Base-by-base conservation (phyloP, 2,888 invertebrate species). In the Drosophila imparisetae region DNA sequence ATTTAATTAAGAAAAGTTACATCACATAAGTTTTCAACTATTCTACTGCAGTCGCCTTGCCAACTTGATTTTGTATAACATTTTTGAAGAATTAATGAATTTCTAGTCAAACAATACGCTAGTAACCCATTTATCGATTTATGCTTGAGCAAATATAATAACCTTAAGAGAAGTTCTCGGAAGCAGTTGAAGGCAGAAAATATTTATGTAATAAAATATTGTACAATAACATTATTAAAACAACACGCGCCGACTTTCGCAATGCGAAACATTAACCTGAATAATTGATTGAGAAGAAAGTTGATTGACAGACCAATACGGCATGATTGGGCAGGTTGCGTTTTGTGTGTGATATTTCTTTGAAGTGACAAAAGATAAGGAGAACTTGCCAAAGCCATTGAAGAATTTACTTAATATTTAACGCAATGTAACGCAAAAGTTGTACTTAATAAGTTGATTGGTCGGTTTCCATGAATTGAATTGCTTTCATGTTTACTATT, bases 301-400 rank as follows among this genome's bases (percentile, higher is more conserved):
- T 38, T 24, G 27, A 38, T 40, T 13, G 36, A 21, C 30, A 38
- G 4, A 4, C 27, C 10, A 54, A 52, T 24, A 0, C 8, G 15
- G 2, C 27, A 60, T 7, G 18, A n/a, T 15, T 24, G 15, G 10
- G 0, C 34, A n/a, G 29, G n/a, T 6, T 50, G n/a, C 34, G 27
- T 10, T 15, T 15, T 13, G 18, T 7, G 13, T 0, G 29, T 29
- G n/a, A n/a, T 15, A 15, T 57, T 40, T 8, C n/a, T 66, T 62
- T 66, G 61, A 62, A 62, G 66, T 50, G 15, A 40, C 18, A 48
- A 48, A 64, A 72, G n/a, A 49, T 42, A 24, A 18, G 11, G n/a
- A 13, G 36, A 59, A 45, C 36, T 52, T 60, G 10, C n/a, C 24
- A 10, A 13, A 15, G n/a, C n/a, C 1, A 1, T 1, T 38, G 13